Conservation (phyloP, 2,113 vertebrate genomes). For the Seriola aureovittata region DNA sequence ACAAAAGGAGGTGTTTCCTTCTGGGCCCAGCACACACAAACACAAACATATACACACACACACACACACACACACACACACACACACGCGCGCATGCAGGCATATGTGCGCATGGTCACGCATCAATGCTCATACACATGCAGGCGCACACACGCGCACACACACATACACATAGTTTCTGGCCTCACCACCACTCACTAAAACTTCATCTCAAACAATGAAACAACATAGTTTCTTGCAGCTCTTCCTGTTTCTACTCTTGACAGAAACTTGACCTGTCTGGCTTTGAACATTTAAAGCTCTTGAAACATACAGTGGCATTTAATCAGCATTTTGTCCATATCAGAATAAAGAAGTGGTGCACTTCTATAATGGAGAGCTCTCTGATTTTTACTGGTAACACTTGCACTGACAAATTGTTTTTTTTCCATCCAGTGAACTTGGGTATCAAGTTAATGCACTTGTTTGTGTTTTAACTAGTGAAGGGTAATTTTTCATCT, state of each 20-base stretch:
- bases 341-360: too few species aligned
- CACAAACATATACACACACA: too few species aligned
- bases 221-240: neutral
- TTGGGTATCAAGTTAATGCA: too few species aligned
- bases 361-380: too few species aligned
- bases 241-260: neutral
- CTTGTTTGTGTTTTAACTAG: neutral
- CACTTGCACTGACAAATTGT: too few species aligned
- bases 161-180: neutral
- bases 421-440: too few species aligned
- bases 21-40: neutral
- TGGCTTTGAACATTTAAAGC: neutral
- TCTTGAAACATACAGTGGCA: neutral
- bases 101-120: too few species aligned
- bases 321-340: neutral
- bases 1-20: slow-evolving; percentile 17
- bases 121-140: neutral
- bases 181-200: neutral
- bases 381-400: neutral
- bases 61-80: slow-evolving; percentile 7
- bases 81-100: neutral
- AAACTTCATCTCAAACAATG: neutral
- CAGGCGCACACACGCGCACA: too few species aligned
- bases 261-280: neutral
- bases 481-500: neutral